phyloP scores from a whole-genome alignment of 2,797 vertebrate genomes.

The Hapalemur alaotrensis region DNA sequence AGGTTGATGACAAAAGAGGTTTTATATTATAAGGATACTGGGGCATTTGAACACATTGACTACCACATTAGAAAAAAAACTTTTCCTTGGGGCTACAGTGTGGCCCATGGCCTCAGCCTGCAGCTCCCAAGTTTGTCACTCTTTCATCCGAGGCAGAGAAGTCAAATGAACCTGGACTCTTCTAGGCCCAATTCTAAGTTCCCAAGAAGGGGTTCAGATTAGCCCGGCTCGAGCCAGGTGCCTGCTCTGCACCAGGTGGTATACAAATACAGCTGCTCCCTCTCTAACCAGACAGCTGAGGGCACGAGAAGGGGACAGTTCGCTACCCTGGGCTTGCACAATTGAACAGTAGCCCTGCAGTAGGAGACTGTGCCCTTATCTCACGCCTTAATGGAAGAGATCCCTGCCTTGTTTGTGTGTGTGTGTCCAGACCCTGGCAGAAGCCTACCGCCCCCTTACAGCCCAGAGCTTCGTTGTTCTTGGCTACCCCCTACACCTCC shows the following conservation, averaged over 20 bases:
- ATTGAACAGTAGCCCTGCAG: background rate
- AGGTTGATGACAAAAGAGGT: background rate
- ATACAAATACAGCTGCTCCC: background rate
- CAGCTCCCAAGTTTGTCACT: background rate
- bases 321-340: background rate
- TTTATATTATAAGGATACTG: background rate
- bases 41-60: background rate
- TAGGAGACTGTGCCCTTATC: background rate
- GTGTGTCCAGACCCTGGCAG: background rate
- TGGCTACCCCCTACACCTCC: background rate
- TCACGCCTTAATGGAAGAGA: background rate
- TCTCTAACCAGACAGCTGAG: background rate
- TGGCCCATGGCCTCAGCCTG: background rate
- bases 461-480: background rate
- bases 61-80: no score
- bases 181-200: background rate
- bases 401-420: background rate
- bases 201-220: background rate
- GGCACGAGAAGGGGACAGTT: background rate
- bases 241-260: no score
- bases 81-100: no score
- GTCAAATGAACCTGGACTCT: background rate
- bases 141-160: background rate
- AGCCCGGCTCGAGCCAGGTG: background rate
- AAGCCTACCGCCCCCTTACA: background rate